Conservation (phyloP, 2,113 vertebrate species). For the Melospiza georgiana region DNA sequence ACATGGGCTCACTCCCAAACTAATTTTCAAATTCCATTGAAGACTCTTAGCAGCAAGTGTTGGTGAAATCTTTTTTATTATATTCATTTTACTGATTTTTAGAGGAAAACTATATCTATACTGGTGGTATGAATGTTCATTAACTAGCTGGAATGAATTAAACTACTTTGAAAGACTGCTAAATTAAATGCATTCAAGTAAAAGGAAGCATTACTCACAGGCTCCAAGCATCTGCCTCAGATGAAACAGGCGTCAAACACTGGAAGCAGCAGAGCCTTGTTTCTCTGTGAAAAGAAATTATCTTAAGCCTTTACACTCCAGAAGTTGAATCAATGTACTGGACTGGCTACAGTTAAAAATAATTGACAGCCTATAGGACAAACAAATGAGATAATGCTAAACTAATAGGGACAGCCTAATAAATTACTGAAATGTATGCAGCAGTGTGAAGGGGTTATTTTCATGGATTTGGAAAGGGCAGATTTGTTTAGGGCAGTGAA, state of each 20-base stretch:
- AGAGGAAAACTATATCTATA: neutral
- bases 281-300: neutral
- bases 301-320: neutral
- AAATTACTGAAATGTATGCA: neutral
- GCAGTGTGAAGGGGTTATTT: neutral
- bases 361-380: neutral
- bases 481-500: neutral
- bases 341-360: neutral
- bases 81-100: neutral
- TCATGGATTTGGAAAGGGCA: neutral
- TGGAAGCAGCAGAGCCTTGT: neutral
- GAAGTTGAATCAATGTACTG: neutral
- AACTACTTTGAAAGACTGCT: constrained; percentile 1
- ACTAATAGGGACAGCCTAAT: neutral
- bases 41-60: neutral
- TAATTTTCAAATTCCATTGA: neutral
- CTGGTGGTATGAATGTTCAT: neutral
- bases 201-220: constrained; percentile 13
- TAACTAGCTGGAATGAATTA: constrained; percentile 10
- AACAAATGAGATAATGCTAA: constrained; percentile 10
- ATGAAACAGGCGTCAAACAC: neutral
- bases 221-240: neutral
- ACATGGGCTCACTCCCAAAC: neutral
- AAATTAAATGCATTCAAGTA: neutral
- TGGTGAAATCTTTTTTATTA: neutral